Evolutionary conservation across 35 echinoderm and acorn worm genomes (phyloP).

Genomic region (Lytechinus pictus): DNA sequence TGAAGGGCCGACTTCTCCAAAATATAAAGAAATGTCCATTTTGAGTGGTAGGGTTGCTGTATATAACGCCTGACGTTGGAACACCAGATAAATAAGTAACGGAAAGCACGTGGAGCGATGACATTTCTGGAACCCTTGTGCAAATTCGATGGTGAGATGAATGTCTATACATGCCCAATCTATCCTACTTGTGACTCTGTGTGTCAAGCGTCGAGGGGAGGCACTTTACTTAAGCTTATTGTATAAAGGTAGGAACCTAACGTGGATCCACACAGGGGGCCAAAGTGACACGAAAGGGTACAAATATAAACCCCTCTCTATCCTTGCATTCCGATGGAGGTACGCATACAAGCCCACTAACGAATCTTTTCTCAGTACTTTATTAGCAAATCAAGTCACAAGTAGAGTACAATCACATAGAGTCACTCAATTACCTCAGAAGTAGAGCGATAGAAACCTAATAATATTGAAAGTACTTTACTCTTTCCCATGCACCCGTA

Average conservation of each 20-base stretch:
- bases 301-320: constrained; percentile 36
- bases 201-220: neutral
- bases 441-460: constrained; percentile 15
- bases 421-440: constrained; percentile 8
- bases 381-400: constrained; percentile 35
- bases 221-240: constrained; percentile 12
- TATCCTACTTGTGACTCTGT: neutral
- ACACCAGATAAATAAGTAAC: constrained; percentile 14
- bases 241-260: constrained; percentile 5
- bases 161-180: neutral
- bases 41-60: neutral
- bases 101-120: constrained; percentile 34
- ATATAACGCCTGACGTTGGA: neutral
- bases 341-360: neutral
- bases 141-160: constrained; percentile 29
- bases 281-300: constrained; percentile 14
- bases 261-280: constrained; percentile 27
- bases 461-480: constrained; percentile 46
- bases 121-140: constrained; percentile 37
- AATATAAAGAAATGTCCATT: constrained; percentile 4
- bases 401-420: constrained; percentile 29
- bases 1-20: constrained; percentile 15
- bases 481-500: neutral
- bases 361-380: constrained; percentile 26
- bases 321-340: neutral